phyloP scores from a whole-genome alignment of 2,113 vertebrate species.

The Sturnus vulgaris region DNA sequence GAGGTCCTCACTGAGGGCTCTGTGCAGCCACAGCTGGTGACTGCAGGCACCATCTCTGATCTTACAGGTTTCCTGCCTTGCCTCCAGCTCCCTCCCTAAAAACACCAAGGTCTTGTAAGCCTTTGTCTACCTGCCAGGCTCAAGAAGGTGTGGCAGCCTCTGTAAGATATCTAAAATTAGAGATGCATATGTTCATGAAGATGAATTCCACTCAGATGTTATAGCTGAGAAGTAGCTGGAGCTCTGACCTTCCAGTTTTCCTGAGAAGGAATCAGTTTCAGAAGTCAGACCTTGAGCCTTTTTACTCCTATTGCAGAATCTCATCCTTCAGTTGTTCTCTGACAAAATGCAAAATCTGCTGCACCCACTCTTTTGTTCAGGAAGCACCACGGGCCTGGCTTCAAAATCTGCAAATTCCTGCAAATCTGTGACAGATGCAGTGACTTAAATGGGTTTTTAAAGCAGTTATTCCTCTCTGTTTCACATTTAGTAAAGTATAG shows the following conservation, averaged over 20 bases:
- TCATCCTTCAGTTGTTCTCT: neutral
- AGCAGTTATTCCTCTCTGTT: neutral
- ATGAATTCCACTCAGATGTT: neutral
- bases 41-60: neutral
- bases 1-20: neutral
- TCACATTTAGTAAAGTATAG: neutral
- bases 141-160: neutral
- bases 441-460: neutral
- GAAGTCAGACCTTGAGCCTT: neutral
- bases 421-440: neutral
- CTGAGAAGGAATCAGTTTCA: neutral
- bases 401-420: neutral
- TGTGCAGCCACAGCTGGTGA: rapidly evolving
- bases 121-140: neutral
- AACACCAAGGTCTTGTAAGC: neutral
- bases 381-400: neutral
- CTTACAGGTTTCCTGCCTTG: neutral
- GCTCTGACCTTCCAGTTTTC: neutral
- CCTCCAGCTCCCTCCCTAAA: neutral
- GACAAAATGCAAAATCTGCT: neutral
- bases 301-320: neutral
- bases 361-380: neutral
- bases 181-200: neutral
- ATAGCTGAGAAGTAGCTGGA: neutral
- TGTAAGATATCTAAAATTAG: neutral